Base-by-base conservation (phyloP, 1,140 invertebrate species). In the Ceratosolen solmsi region DNA sequence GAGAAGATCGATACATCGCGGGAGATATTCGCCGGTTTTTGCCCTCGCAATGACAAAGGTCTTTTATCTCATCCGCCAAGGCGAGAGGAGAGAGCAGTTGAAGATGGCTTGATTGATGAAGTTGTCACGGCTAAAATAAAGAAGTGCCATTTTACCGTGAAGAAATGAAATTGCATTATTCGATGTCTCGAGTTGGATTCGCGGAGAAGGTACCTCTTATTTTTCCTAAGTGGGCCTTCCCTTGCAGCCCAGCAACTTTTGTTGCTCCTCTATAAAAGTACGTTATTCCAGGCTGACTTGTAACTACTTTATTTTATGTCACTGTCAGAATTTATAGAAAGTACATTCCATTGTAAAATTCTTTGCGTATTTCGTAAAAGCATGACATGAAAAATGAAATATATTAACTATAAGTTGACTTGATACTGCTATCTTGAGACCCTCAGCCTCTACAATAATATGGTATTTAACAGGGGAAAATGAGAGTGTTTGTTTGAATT, bases 301-400 rank as follows among this genome's bases (percentile, higher is more conserved):
- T 73, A 73, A 73, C n/a, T 36, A 56, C 41, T 54, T 68, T 56
- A 27, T 73, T 73, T 73, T 56, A 56, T 33, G 49, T 27, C 5
- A 54, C 25, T 73, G 49, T 54, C 17, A 73, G n/a, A 51, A 51
- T 54, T 73, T 73, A 54, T 73, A 56, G 7, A 73, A 73, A 73
- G 33, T 73, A 33, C 46, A 30, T 72, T 73, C 41, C 71, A 54
- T 56, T 73, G 30, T 56, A 33, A 56, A 73, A 46, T 33, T 51
- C 41, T 56, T 30, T 54, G 22, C 49, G 15, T 60, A 20, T 0
- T 58, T 71, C 2, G 38, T 3, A 63, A 20, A 73, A 63, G 58
- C 7, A 51, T 49, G 56, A 54, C 68, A 38, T 22, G 49, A 60
- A 63, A 71, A 49, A 65, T n/a, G 9, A 73, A 41, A 8, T 36